Evolutionary conservation across 2,797 vertebrate species (phyloP).

Genomic region (Varecia variegata): DNA sequence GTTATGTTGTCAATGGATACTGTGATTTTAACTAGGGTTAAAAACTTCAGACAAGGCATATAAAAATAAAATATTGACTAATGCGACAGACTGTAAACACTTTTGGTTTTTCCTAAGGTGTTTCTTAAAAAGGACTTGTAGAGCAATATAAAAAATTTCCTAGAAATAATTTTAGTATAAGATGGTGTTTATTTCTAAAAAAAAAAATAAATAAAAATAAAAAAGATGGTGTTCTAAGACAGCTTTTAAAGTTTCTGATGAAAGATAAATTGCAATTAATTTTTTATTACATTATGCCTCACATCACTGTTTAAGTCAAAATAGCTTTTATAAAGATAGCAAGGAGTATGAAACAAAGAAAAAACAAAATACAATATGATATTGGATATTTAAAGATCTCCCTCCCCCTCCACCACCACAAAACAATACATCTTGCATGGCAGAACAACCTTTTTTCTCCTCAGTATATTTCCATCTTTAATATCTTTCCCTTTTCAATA

Average conservation of each 20-base stretch:
- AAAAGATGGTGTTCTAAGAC: not conserved
- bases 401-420: too few relatives aligned
- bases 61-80: slow-evolving; percentile 49
- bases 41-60: slow-evolving; percentile 3
- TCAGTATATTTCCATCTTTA: slow-evolving; percentile 11
- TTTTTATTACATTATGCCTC: not conserved
- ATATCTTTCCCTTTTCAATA: slow-evolving; percentile 10
- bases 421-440: not conserved
- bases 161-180: slow-evolving; percentile 36
- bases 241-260: not conserved
- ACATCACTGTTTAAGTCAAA: slow-evolving; percentile 6
- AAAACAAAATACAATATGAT: not conserved
- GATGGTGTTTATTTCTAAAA: not conserved
- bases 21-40: slow-evolving; percentile 8
- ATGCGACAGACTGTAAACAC: slow-evolving; percentile 9
- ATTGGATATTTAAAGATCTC: slow-evolving; percentile 27
- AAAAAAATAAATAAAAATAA: too few relatives aligned
- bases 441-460: not conserved
- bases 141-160: not conserved
- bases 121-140: not conserved
- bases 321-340: slow-evolving; percentile 8
- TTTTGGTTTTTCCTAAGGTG: not conserved
- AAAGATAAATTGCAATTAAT: not conserved
- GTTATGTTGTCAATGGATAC: not conserved
- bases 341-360: not conserved